Evolutionary conservation across 2,888 invertebrate species (phyloP), one percentile per base, ranked within the genome.

Genomic region (Drosophila imparisetae): DNA sequence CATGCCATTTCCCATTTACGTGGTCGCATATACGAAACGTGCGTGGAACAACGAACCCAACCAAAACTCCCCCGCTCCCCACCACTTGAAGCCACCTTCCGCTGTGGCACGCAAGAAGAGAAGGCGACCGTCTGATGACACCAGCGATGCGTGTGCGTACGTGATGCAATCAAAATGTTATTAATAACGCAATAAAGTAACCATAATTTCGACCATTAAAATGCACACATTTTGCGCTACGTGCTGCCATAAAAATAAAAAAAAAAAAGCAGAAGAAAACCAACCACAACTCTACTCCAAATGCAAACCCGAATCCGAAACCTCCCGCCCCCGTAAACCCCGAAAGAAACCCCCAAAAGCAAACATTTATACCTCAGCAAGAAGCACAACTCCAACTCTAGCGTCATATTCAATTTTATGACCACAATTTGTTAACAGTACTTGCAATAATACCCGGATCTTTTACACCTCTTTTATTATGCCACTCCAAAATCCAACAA

Each of bases 161-260:
- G 86, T 86, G 86, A 83, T 83, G 86, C 90, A 89, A 86, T 86
- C 89, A 86, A 86, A 86, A 83, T 83, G 82, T 89, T 87, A 83
- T 80, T 89, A 87, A 87, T 90, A 83, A 80, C 79, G 86, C 88
- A 85, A 85, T 89, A 89, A 89, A 82, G 75, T 85, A 87, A 85
- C 81, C 90, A 87, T 89, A 78, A 89, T 81, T 87, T 88, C 72
- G 76, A 73, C 71, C 90, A 86, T 86, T 88, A 85, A 90, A 89
- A 88, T 85, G 83, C 83, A 82, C 89, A 89, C 89, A 89, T 74
- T 85, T 85, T 59, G 57, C 71, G 68, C 70, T 87, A 86, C 87
- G 83, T 86, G 83, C 63, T 54, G n/a, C 13, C 58, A 71, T 66
- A 61, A 66, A 57, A 49, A 30, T 52, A 21, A n/a, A 21, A 57